phyloP scores from a whole-genome alignment of 2,888 invertebrate genomes.

The Tipula unca region DNA sequence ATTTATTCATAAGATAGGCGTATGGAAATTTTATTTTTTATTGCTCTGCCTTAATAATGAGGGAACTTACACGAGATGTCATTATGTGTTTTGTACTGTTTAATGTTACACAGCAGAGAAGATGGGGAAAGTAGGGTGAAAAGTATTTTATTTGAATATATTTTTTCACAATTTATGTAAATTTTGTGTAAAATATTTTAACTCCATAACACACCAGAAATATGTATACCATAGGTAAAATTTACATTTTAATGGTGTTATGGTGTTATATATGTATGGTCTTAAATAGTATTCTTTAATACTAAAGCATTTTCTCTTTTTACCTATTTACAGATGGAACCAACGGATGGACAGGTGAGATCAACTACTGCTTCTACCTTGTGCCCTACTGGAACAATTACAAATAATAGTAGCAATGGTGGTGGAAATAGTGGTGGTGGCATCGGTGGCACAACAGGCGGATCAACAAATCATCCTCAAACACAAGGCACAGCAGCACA shows the following conservation, averaged over 20 bases:
- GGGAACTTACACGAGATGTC: background rate
- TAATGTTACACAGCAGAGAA: background rate
- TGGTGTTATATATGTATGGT: background rate
- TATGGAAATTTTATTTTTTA: background rate
- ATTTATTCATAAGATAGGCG: background rate
- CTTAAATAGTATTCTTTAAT: background rate
- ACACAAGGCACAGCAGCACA: slow-evolving; percentile 16
- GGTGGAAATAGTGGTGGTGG: background rate
- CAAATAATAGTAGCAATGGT: slow-evolving; percentile 18
- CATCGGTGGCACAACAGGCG: background rate
- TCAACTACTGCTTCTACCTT: slow-evolving; percentile 21
- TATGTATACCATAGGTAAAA: background rate
- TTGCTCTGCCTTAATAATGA: background rate
- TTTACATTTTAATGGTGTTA: background rate
- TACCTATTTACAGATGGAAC: slow-evolving; percentile 24
- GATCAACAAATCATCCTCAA: background rate
- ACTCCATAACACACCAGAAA: background rate
- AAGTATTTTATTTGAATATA: background rate
- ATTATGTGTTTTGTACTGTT: background rate
- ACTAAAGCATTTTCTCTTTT: background rate
- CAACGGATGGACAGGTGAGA: slow-evolving; percentile 23
- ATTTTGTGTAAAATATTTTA: background rate
- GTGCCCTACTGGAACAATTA: slow-evolving; percentile 21
- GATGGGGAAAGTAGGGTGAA: background rate
- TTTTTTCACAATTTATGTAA: background rate